Percentiles rank a stretch among this genome's conserved stretches.
Evolutionary conservation across 2,888 invertebrate genomes (phyloP).

Genomic region (Dasysyrphus tricinctus): DNA sequence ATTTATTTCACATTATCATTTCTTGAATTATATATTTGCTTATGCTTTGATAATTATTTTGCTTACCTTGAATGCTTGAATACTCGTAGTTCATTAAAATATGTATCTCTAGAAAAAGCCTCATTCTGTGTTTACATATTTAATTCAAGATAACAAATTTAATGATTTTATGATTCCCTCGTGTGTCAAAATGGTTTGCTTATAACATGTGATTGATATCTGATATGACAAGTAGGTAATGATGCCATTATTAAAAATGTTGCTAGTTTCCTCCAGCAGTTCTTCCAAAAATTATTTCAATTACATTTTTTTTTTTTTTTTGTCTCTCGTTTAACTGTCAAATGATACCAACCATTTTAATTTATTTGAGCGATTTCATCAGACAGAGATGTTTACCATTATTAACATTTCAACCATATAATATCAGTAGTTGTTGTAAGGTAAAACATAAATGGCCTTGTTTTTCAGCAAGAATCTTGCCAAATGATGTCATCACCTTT

Average conservation of each 20-base stretch:
- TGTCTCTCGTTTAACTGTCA: not conserved
- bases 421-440: conserved; percentile 31
- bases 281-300: not conserved
- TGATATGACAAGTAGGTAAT: conserved; percentile 1
- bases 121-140: not conserved
- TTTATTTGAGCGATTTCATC: conserved; percentile 33
- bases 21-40: conserved; percentile 2
- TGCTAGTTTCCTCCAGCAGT: not conserved
- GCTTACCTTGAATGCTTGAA: conserved; percentile 26
- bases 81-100: not conserved
- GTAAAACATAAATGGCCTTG: conserved; percentile 34
- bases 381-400: conserved; percentile 23
- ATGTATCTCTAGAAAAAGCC: not conserved
- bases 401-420: not conserved
- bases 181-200: not conserved
- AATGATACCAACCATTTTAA: conserved; percentile 10
- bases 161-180: conserved; percentile 5
- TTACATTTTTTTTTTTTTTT: not conserved
- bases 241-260: not conserved
- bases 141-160: conserved; percentile 16
- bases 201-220: not conserved
- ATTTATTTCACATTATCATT: not conserved
- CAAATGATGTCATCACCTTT: conserved; percentile 53
- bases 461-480: conserved; percentile 18
- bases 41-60: not conserved